Base-by-base conservation (phyloP, 2,113 vertebrate genomes). In the Tenebrosternarchus preto region DNA sequence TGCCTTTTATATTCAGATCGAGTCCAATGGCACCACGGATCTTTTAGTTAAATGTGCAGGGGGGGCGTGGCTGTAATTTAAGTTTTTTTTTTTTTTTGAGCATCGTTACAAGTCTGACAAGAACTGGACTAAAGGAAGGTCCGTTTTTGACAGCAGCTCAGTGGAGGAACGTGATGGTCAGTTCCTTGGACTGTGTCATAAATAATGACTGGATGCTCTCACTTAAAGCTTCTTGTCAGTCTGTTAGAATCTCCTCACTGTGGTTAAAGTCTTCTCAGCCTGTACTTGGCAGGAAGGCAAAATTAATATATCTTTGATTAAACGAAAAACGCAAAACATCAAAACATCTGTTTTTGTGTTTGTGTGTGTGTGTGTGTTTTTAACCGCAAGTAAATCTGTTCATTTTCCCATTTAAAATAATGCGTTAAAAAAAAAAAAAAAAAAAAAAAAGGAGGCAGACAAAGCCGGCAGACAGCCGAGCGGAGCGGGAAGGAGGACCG, bases 1-100 rank as follows among this genome's bases (percentile, higher is more conserved):
- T 29, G 20, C 29, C 43, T 69, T 3, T 59, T 24, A 39, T 39
- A 75, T 68, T 69, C 72, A 24, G 4, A 56, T 56, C 16, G 73
- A 76, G 55, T n/a, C 25, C n/a, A 27, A 60, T 57, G n/a, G 55
- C 70, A 55, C 2, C 29, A 43, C 16, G 19, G 20, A 76, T 82
- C 84, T 83, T 63, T 85, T 80, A 75, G 31, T 22, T 36, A 56
- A 50, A 61, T 72, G 68, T 19, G 57, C 17, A 55, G 11, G 31
- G 7, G 46, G 11, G 31, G 7, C 24, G 17, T 4, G n/a, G 46
- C 43, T 50, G 12, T 50, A 50, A 50, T 50, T 50, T 50, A 9
- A 50, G 6, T 43, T 43, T 9, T 8, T 43, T 43, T 43, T 50
- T 50, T 57, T 73, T 25, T 19, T 22, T 20, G 20, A n/a, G 33